A percentile compares a stretch with the other conserved stretches of the same genome.
These are phyloP conservation scores for Nibea albiflora DNA, from an alignment of 2,113 vertebrate genomes.

Conservation along the genomic window DNA sequence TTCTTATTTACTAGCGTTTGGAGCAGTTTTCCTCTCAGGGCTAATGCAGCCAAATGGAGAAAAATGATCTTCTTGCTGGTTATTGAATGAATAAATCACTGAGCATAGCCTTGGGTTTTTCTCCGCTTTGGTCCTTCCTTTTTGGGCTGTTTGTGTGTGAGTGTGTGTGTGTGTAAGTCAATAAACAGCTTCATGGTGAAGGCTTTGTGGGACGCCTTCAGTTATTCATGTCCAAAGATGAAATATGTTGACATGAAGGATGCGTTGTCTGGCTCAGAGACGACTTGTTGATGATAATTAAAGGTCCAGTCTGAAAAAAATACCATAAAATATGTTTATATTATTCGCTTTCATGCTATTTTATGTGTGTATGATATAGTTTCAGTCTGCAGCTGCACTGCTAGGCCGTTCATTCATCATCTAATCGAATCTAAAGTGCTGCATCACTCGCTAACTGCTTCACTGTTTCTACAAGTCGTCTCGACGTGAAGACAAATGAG, in stretches of 20 bases:
- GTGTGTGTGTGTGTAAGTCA: constrained; percentile 7
- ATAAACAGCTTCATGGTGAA: constrained; percentile 21
- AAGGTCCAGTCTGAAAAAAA: not conserved
- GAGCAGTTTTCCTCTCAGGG: constrained; percentile 36
- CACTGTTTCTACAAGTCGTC: not conserved
- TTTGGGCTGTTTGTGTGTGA: not conserved
- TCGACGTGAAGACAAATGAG: not conserved
- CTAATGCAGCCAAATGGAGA: constrained; percentile 58
- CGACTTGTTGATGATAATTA: not conserved
- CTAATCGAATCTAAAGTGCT: not conserved
- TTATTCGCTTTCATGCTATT: too few relatives aligned
- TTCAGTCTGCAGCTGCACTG: too few relatives aligned
- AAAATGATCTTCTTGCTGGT: constrained; percentile 47
- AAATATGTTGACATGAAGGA: constrained; percentile 12
- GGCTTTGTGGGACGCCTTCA: not conserved
- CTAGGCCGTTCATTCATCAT: not conserved
- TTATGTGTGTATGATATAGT: too few relatives aligned
- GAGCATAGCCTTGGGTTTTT: constrained; percentile 25
- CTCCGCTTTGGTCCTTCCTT: not conserved
- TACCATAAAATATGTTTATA: too few relatives aligned
- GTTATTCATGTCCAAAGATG: constrained; percentile 24
- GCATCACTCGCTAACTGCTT: not conserved
- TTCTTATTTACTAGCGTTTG: constrained; percentile 46
- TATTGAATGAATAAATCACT: constrained; percentile 75
- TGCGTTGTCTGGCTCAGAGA: not conserved